These are phyloP conservation scores for Xylocampa areola DNA, from an alignment of 2,888 invertebrate species.

Conservation along the genomic window DNA sequence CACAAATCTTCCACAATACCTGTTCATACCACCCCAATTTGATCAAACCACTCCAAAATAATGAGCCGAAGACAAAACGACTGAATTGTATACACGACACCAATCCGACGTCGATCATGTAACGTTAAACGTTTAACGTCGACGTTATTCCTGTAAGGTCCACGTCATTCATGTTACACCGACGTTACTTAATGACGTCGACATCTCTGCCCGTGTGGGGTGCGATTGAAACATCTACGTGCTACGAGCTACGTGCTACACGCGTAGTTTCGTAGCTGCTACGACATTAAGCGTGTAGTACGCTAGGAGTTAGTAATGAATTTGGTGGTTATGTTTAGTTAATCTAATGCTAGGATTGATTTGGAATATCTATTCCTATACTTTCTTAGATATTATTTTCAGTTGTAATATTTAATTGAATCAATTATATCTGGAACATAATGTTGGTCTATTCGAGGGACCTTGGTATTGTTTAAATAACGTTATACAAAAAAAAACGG, in stretches of 20 bases:
- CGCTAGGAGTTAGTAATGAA: neutral
- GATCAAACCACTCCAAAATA: constrained; percentile 14
- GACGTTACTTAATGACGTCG: constrained; percentile 39
- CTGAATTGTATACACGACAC: constrained; percentile 37
- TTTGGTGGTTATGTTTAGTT: neutral
- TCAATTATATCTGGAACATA: too few relatives aligned
- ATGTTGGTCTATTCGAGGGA: too few relatives aligned
- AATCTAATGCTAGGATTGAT: too few relatives aligned
- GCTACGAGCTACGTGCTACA: constrained; percentile 54
- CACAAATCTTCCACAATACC: too few relatives aligned
- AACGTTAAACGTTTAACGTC: constrained; percentile 25
- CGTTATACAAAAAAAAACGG: too few relatives aligned
- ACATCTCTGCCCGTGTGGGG: constrained; percentile 20
- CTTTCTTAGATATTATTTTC: too few relatives aligned
- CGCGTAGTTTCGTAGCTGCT: constrained; percentile 51
- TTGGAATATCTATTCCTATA: too few relatives aligned
- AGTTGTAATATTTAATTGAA: too few relatives aligned
- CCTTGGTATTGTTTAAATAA: too few relatives aligned
- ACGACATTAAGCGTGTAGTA: constrained; percentile 35
- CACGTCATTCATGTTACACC: constrained; percentile 42
- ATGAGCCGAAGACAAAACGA: constrained; percentile 10
- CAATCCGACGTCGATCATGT: constrained; percentile 43
- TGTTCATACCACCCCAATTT: neutral
- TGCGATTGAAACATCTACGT: constrained; percentile 51
- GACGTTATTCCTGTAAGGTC: constrained; percentile 6